Evolutionary conservation across 1,140 invertebrate species (phyloP).

Genomic region (Sarcophaga bullata): DNA sequence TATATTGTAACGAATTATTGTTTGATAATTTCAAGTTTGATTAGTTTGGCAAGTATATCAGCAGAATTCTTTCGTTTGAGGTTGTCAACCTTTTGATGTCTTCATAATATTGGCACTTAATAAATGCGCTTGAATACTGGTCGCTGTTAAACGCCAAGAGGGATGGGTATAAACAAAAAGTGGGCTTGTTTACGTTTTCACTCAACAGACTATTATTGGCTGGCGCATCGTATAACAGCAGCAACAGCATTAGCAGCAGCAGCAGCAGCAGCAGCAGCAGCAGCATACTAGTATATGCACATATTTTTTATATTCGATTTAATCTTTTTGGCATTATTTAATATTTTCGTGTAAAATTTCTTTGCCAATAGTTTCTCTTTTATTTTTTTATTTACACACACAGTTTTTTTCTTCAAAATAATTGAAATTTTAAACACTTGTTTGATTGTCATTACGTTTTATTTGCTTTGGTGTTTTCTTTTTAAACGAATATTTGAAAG

Average conservation of each 20-base stretch:
- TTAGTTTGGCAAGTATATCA: slow-evolving; percentile 32
- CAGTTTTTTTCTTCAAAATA: neutral
- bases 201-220: slow-evolving; percentile 25
- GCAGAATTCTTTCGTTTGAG: neutral
- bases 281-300: no score
- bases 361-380: slow-evolving; percentile 28
- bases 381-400: neutral
- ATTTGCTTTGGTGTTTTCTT: neutral
- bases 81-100: neutral
- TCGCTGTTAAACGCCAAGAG: no score
- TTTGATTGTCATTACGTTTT: neutral
- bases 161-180: slow-evolving; percentile 1
- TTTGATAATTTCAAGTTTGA: slow-evolving; percentile 41
- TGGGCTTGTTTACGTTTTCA: slow-evolving; percentile 38
- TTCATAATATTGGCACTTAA: neutral
- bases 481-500: neutral
- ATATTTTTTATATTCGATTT: slow-evolving; percentile 25
- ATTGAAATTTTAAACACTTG: slow-evolving; percentile 32
- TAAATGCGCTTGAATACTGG: neutral
- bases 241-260: no score
- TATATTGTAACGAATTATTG: slow-evolving; percentile 26
- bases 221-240: slow-evolving; percentile 3
- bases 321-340: slow-evolving; percentile 37
- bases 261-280: no score
- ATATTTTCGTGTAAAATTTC: slow-evolving; percentile 15